phyloP scores from a whole-genome alignment of 2,113 vertebrate species.

The Dromaius novaehollandiae region DNA sequence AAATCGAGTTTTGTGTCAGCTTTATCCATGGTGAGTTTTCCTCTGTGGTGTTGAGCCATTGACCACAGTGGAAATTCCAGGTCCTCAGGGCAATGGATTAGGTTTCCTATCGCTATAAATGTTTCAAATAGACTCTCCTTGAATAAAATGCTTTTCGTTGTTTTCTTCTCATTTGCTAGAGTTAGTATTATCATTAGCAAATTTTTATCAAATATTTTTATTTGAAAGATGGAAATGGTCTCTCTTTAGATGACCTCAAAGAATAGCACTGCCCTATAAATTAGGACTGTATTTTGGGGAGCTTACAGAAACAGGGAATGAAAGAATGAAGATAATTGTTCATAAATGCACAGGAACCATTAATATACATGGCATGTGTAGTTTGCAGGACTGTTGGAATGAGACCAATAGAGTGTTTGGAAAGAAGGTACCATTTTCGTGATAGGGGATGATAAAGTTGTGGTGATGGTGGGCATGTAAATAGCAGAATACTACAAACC shows the following conservation, averaged over 20 bases:
- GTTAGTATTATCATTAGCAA: not conserved
- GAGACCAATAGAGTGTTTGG: not conserved
- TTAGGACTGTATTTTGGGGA: not conserved
- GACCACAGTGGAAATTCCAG: not conserved
- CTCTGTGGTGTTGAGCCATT: not conserved
- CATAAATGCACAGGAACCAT: not conserved
- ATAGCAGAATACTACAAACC: not conserved
- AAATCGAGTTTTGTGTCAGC: not conserved
- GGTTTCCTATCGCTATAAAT: not conserved
- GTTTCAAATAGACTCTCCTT: not conserved
- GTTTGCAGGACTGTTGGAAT: not conserved
- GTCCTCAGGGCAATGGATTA: not conserved
- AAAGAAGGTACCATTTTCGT: not conserved
- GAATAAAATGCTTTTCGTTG: not conserved
- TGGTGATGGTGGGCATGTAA: not conserved
- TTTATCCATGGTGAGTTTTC: not conserved
- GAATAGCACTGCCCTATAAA: not conserved
- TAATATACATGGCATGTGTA: fast-evolving
- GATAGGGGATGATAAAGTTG: not conserved
- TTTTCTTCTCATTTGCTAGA: not conserved
- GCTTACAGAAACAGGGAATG: not conserved
- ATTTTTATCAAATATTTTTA: not conserved
- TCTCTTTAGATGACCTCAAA: not conserved
- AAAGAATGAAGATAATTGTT: not conserved
- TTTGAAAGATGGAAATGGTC: not conserved